A percentile compares a stretch with the other conserved stretches of the same genome.
Evolutionary conservation across 1,140 invertebrate species (phyloP).

Genomic region (Hypsibius dujardini): DNA sequence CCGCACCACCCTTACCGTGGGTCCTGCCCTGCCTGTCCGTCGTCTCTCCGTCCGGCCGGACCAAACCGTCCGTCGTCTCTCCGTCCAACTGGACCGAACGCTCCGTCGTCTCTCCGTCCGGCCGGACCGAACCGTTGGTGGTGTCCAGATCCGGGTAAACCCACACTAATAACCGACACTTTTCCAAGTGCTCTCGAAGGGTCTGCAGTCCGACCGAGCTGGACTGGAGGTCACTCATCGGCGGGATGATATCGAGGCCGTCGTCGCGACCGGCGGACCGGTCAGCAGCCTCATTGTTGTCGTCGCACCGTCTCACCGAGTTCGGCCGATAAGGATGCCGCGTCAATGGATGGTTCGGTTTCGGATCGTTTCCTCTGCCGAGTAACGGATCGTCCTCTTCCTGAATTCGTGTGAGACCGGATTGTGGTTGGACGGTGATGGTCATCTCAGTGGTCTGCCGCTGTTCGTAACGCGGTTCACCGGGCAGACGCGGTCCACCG

Average conservation of each 20-base stretch:
- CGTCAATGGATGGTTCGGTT: neutral
- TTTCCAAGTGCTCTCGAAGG: slow-evolving; percentile 2
- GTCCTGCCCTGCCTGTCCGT: neutral
- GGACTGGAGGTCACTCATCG: neutral
- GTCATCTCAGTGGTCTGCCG: slow-evolving; percentile 14
- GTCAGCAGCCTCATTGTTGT: neutral
- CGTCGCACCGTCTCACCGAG: neutral
- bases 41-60: neutral
- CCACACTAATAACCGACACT: neutral
- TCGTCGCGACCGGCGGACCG: neutral
- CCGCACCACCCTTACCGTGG: neutral
- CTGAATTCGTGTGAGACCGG: neutral
- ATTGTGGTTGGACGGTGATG: slow-evolving; percentile 2
- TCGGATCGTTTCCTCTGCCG: neutral
- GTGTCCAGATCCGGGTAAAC: neutral
- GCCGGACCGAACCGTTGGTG: neutral
- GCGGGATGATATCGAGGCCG: too few relatives aligned
- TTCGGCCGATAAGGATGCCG: neutral
- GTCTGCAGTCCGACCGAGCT: neutral
- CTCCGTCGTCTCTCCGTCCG: neutral
- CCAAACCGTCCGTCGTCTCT: neutral
- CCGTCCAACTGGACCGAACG: neutral
- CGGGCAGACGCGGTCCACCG: neutral
- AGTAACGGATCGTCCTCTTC: neutral
- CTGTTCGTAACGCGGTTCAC: too few relatives aligned